Evolutionary conservation across 2,113 vertebrate species (phyloP).

Genomic region (Hucho hucho): DNA sequence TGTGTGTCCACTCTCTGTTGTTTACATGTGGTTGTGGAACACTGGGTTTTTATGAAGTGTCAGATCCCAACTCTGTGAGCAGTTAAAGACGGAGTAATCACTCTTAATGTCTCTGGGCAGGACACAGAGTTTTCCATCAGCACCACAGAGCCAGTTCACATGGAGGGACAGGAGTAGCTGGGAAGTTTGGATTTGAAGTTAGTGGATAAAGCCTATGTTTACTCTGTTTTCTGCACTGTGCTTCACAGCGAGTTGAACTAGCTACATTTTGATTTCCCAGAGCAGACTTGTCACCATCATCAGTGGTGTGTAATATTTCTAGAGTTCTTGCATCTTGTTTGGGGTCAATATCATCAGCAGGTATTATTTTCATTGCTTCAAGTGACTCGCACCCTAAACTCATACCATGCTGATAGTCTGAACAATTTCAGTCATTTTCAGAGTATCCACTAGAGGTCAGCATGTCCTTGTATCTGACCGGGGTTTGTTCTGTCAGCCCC

Average conservation of each 20-base stretch:
- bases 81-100: constrained; percentile 13
- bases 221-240: too few species aligned
- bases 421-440: not conserved
- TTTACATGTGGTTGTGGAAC: not conserved
- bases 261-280: too few species aligned
- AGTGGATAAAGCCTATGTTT: not conserved
- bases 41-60: constrained; percentile 10
- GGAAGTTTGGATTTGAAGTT: not conserved
- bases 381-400: not conserved
- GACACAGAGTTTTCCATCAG: not conserved
- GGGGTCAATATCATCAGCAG: not conserved
- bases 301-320: not conserved
- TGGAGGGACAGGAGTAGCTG: not conserved
- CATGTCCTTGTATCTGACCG: not conserved
- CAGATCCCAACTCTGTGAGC: constrained; percentile 17
- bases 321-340: too few species aligned
- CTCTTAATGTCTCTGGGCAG: not conserved
- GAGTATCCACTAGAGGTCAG: constrained; percentile 39
- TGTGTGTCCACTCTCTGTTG: constrained; percentile 2
- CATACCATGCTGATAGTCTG: not conserved
- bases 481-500: too few species aligned
- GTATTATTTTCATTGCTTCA: not conserved
- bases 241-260: too few species aligned
- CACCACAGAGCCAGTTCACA: not conserved
- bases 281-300: not conserved